These are phyloP conservation scores for Cephalotes varians DNA, from an alignment of 2,888 invertebrate species.

Conservation along the genomic window DNA sequence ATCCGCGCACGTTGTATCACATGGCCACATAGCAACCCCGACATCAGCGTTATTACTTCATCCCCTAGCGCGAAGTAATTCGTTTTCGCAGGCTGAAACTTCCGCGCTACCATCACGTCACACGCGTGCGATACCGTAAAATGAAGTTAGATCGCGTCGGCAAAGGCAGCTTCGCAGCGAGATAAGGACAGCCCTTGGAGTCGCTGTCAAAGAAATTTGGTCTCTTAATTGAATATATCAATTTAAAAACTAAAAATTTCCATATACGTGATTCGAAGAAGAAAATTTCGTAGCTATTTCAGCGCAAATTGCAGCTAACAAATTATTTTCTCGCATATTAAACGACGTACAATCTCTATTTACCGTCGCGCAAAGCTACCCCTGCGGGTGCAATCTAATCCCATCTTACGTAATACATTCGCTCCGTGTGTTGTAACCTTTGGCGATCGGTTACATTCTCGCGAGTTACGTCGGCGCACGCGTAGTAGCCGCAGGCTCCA, in stretches of 20 bases:
- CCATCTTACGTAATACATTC: conserved; percentile 48
- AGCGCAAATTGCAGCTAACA: neutral
- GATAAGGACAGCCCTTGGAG: neutral
- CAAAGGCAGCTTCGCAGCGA: conserved; percentile 1
- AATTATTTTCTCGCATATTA: conserved; percentile 4
- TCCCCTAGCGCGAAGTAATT: conserved; percentile 63
- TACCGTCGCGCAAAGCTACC: conserved; percentile 30
- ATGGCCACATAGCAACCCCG: conserved; percentile 66
- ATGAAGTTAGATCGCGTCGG: conserved; percentile 9
- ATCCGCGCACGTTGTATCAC: conserved; percentile 65
- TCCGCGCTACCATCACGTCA: conserved; percentile 11
- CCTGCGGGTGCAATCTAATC: conserved; percentile 48
- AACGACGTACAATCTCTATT: conserved; percentile 25
- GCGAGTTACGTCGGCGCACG: conserved; percentile 22
- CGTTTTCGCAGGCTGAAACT: conserved; percentile 49
- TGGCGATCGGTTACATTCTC: conserved; percentile 46
- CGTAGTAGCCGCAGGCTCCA: conserved; percentile 42
- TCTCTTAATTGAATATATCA: conserved; percentile 9
- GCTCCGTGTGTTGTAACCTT: conserved; percentile 29
- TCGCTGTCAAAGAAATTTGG: neutral
- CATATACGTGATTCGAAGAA: too few relatives aligned
- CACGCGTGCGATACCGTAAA: conserved; percentile 45
- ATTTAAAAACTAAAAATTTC: neutral
- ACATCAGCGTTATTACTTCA: conserved; percentile 76
- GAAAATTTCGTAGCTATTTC: neutral